Evolutionary conservation across 2,888 invertebrate species (phyloP), one percentile per base, ranked within the genome.

Genomic region (Cancer borealis): DNA sequence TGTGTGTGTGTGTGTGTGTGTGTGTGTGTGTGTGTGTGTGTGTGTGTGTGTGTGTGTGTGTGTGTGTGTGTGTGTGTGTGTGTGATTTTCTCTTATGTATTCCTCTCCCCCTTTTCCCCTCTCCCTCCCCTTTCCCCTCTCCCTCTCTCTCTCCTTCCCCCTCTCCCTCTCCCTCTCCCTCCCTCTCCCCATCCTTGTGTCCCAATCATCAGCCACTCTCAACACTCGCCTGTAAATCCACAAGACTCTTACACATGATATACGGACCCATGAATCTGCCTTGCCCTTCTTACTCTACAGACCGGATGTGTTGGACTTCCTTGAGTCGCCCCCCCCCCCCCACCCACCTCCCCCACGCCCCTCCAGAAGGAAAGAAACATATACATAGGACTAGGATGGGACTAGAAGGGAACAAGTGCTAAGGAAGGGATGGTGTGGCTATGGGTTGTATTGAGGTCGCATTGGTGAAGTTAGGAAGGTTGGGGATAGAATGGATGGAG

Each of bases 11-110:
- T 88, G 45, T 88, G 88, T 88, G 88, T 88, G 88, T 88, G 88
- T 30, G 88, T 88, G 88, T 30, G 88, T 88, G 88, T 30, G 88
- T 88, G 88, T 30, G 88, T 88, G 88, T 30, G 88, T 88, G 88
- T 30, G 88, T 88, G 88, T 30, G 88, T 88, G 88, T 45, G 87
- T 87, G 30, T 26, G 87, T 87, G 87, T 26, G 87, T 87, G 87
- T 26, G 87, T 87, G 87, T 6, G 88, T 39, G 39, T 4, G 88
- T 88, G 88, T 39, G 88, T 88, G n/a, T 88, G 88, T 88, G 26
- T 39, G 88, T 88, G 88, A n/a, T n/a, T 66, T n/a, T 66, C n/a
- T 49, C n/a, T 21, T 4, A 1, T n/a, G 4, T n/a, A n/a, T 6
- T 5, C 17, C n/a, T 5, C n/a, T n/a, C n/a, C 2, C 21, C 1